Percentiles rank a stretch among this genome's conserved stretches.
phyloP scores from a whole-genome alignment of 2,888 invertebrate species.

The Rhyacophila evoluta region DNA sequence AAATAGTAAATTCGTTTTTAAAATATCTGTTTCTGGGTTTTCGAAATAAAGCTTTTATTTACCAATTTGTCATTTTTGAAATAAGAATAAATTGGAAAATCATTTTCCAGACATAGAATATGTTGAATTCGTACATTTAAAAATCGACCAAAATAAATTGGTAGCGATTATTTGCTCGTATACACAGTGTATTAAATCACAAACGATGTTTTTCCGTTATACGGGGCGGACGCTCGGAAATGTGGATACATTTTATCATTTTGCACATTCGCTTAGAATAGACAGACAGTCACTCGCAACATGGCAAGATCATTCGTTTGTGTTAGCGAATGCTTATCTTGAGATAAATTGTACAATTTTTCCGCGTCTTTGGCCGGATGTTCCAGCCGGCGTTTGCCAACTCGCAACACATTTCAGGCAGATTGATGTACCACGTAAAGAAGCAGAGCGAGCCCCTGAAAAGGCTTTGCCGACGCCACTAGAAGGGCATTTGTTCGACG shows the following conservation, averaged over 20 bases:
- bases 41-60: not conserved
- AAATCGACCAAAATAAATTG: not conserved
- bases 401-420: not conserved
- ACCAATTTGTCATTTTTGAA: not conserved
- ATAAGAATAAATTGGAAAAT: not conserved
- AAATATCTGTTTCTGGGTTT: no score
- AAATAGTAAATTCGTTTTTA: no score
- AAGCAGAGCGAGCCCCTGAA: slow-evolving; percentile 28
- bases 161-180: not conserved
- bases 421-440: slow-evolving; percentile 33
- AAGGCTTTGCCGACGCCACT: slow-evolving; percentile 23
- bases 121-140: not conserved
- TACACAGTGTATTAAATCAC: not conserved
- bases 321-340: slow-evolving; percentile 27
- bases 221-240: not conserved
- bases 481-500: slow-evolving; percentile 23
- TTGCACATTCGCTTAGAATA: slow-evolving; percentile 15
- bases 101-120: not conserved
- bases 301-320: slow-evolving; percentile 35
- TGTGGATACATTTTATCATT: slow-evolving; percentile 1
- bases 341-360: slow-evolving; percentile 46
- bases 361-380: slow-evolving; percentile 35
- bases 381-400: slow-evolving; percentile 13
- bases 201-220: slow-evolving; percentile 11
- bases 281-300: slow-evolving; percentile 10